A percentile compares a stretch with the other conserved stretches of the same genome.
These are phyloP conservation scores for Triops longicaudatus DNA, from an alignment of 1,140 invertebrate species.

Conservation along the genomic window DNA sequence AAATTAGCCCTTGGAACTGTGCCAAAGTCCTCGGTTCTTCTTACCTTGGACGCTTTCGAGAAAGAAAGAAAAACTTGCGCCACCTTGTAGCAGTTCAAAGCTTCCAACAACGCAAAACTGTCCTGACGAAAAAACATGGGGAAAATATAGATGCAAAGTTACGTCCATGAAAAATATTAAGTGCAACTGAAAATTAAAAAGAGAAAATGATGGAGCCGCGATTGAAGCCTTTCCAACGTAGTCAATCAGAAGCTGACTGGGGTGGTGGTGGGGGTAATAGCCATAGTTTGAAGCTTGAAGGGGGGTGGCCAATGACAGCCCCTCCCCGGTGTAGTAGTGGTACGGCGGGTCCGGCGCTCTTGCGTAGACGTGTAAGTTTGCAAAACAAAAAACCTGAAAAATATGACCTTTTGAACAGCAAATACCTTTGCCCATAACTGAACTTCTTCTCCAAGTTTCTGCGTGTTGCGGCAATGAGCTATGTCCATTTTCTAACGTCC, in stretches of 20 bases:
- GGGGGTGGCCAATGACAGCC: neutral
- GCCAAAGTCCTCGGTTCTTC: neutral
- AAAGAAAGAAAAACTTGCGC: neutral
- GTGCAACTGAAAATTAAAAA: neutral
- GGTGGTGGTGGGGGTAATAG: neutral
- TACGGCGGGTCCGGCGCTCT: neutral
- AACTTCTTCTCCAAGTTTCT: neutral
- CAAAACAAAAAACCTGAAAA: neutral
- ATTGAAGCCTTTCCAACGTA: constrained; percentile 1
- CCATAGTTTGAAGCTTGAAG: neutral
- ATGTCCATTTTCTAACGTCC: neutral
- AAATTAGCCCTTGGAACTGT: neutral
- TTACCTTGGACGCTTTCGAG: neutral
- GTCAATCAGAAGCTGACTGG: constrained; percentile 1
- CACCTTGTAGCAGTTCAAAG: neutral
- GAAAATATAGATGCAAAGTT: neutral
- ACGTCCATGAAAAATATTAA: neutral
- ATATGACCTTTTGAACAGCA: neutral
- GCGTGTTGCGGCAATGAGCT: neutral
- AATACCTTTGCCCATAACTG: constrained; percentile 9
- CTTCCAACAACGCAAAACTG: neutral
- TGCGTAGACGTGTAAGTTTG: neutral
- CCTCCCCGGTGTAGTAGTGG: neutral
- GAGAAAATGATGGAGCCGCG: neutral
- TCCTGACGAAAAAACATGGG: neutral